Evolutionary conservation across 1,140 invertebrate species (phyloP).

Genomic region (Battus philenor): DNA sequence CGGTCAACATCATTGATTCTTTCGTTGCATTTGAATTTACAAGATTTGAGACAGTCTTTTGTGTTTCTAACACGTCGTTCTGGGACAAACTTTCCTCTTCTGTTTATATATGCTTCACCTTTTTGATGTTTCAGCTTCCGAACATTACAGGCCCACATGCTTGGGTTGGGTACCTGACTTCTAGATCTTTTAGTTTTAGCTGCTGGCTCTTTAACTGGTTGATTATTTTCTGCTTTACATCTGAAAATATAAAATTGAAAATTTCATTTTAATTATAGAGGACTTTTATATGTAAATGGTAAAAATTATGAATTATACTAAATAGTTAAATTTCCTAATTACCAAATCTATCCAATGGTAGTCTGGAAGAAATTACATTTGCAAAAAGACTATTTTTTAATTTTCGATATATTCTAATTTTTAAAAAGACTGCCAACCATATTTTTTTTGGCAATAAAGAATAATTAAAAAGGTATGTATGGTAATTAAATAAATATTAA

Average conservation of each 20-base stretch:
- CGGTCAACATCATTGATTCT: slow-evolving; percentile 53
- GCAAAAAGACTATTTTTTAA: no score
- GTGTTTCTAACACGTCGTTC: slow-evolving; percentile 48
- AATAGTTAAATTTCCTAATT: no score
- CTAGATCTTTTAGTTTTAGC: slow-evolving; percentile 30
- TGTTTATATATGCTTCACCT: slow-evolving; percentile 61
- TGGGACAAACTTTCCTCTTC: slow-evolving; percentile 59
- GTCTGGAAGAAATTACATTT: no score
- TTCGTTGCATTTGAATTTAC: slow-evolving; percentile 59
- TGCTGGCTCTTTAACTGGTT: slow-evolving; percentile 19
- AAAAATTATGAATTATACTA: no score
- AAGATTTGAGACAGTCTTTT: slow-evolving; percentile 58
- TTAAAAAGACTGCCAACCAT: no score
- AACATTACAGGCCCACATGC: slow-evolving; percentile 57
- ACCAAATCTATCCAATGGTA: no score
- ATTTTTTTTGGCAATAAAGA: no score
- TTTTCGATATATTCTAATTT: no score
- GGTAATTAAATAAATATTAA: no score
- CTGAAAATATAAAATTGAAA: slow-evolving; percentile 32
- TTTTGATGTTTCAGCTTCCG: slow-evolving; percentile 60
- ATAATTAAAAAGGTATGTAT: no score
- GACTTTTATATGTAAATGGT: slow-evolving; percentile 1
- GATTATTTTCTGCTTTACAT: slow-evolving; percentile 30
- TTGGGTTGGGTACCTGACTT: slow-evolving; percentile 45
- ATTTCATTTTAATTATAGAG: no score